phyloP scores from a whole-genome alignment of 2,113 vertebrate species.

The Phrynosoma platyrhinos region DNA sequence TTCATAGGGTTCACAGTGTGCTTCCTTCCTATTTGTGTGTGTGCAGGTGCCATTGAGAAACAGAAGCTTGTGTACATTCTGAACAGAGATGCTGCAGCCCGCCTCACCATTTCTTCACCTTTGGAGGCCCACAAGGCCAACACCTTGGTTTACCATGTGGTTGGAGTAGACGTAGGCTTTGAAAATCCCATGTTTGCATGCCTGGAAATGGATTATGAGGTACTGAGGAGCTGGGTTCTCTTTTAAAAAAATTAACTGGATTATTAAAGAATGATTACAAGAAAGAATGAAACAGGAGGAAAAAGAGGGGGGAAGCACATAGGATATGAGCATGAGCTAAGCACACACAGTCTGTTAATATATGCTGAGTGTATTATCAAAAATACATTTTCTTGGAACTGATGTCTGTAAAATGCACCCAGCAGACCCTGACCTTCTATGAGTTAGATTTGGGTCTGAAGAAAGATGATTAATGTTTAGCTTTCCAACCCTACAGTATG shows the following conservation, averaged over 20 bases:
- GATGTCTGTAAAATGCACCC: constrained; percentile 71
- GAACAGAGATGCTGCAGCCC: constrained; percentile 96
- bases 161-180: constrained; percentile 98
- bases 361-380: too few species aligned
- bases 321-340: too few species aligned
- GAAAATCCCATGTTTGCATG: constrained; percentile 99
- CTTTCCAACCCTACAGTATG: too few species aligned
- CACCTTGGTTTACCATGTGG: constrained; percentile 97
- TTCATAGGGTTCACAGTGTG: neutral
- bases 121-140: constrained; percentile 98
- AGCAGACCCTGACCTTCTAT: constrained; percentile 97
- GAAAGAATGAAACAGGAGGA: too few species aligned
- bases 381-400: too few species aligned
- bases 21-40: neutral
- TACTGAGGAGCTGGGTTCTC: constrained; percentile 51
- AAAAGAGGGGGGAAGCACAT: too few species aligned
- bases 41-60: constrained; percentile 94
- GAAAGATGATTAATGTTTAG: too few species aligned
- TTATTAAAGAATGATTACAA: too few species aligned
- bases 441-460: constrained; percentile 96
- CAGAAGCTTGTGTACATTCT: constrained; percentile 98
- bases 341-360: too few species aligned
- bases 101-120: constrained; percentile 96
- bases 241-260: neutral
- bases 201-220: constrained; percentile 99